Evolutionary conservation across 2,797 vertebrate species (phyloP).

Genomic region (Furcifer pardalis): DNA sequence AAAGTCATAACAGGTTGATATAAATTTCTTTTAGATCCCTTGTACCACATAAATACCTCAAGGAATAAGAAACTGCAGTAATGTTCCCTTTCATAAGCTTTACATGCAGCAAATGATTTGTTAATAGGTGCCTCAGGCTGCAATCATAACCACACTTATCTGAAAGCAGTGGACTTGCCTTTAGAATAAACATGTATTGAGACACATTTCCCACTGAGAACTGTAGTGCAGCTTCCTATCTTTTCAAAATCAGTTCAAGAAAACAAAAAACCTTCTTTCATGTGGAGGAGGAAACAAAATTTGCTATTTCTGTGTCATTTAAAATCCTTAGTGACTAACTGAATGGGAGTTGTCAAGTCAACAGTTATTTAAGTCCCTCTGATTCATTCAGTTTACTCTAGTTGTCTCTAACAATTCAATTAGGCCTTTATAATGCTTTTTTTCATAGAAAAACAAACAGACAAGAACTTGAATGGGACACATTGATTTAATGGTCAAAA

Average conservation of each 20-base stretch:
- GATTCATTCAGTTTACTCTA: too few relatives aligned
- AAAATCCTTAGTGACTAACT: background rate
- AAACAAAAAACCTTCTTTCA: background rate
- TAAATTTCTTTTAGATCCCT: slow-evolving; percentile 68
- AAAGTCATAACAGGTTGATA: slow-evolving; percentile 66
- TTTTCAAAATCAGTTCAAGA: background rate
- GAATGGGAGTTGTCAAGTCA: too few relatives aligned
- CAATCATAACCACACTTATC: background rate
- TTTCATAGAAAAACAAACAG: too few relatives aligned
- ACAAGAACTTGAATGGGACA: too few relatives aligned
- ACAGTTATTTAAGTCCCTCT: too few relatives aligned
- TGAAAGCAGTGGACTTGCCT: background rate
- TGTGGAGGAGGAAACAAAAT: background rate
- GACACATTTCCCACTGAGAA: background rate
- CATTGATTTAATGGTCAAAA: too few relatives aligned
- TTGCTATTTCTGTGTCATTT: background rate
- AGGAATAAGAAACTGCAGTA: slow-evolving; percentile 64
- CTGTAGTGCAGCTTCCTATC: background rate
- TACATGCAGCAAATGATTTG: slow-evolving; percentile 44
- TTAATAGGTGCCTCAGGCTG: slow-evolving; percentile 15
- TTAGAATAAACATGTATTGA: background rate
- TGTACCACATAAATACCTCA: slow-evolving; percentile 58
- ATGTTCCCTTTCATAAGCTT: slow-evolving; percentile 52
- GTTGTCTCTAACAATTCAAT: too few relatives aligned
- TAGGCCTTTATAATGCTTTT: too few relatives aligned